phyloP scores from a whole-genome alignment of 2,113 vertebrate species.

The Corydoras maculifer region DNA sequence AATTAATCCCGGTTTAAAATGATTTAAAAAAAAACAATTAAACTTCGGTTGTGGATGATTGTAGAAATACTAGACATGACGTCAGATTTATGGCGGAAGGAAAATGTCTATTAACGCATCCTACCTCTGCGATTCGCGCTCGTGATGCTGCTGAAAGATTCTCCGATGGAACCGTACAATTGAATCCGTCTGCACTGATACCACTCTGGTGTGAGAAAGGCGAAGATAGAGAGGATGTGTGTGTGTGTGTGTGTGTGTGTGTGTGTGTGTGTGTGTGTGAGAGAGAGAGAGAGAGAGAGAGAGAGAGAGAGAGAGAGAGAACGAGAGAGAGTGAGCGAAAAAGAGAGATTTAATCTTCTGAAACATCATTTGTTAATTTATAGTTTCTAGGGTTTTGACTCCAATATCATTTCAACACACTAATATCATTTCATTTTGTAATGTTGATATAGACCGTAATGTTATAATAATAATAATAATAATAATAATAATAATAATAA shows the following conservation, averaged over 20 bases:
- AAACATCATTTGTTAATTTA: no score
- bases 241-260: slow-evolving; percentile 2
- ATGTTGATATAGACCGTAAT: no score
- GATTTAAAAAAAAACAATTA: neutral
- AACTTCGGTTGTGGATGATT: neutral
- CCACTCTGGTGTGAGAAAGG: neutral
- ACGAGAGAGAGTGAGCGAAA: neutral
- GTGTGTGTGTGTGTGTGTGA: neutral
- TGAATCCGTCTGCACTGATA: neutral
- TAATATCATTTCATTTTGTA: no score
- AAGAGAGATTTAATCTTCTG: no score
- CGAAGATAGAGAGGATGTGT: neutral
- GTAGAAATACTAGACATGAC: neutral
- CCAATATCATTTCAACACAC: no score
- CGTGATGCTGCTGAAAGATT: neutral
- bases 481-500: no score
- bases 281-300: slow-evolving; percentile 18
- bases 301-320: slow-evolving; percentile 10
- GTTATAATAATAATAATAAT: no score
- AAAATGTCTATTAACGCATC: slow-evolving; percentile 4
- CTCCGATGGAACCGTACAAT: slow-evolving; percentile 6
- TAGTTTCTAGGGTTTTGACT: no score
- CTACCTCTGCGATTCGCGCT: slow-evolving; percentile 5
- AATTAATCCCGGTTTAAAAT: neutral
- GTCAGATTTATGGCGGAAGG: neutral